These are phyloP conservation scores for Nylanderia fulva DNA, from an alignment of 1,140 invertebrate genomes.

Conservation along the genomic window DNA sequence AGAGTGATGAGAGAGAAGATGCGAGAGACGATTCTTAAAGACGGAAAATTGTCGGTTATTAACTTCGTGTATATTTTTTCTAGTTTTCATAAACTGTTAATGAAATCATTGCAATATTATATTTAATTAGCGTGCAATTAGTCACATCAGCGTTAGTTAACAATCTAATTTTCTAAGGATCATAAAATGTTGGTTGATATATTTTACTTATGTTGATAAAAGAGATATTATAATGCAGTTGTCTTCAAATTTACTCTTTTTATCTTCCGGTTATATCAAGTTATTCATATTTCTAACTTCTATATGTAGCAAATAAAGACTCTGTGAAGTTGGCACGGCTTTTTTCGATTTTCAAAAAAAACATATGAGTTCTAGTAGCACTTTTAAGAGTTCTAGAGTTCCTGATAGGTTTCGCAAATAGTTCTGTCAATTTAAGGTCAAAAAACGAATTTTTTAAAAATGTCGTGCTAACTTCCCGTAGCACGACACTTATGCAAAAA, in stretches of 20 bases:
- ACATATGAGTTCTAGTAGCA: too few relatives aligned
- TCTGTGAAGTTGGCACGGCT: too few relatives aligned
- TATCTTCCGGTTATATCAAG: not conserved
- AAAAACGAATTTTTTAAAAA: too few relatives aligned
- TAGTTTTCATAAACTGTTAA: slow-evolving; percentile 19
- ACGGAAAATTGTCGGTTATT: slow-evolving; percentile 49
- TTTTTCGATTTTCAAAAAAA: too few relatives aligned
- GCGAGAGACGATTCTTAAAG: slow-evolving; percentile 9
- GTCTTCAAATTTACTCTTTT: not conserved
- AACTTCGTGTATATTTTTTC: slow-evolving; percentile 18
- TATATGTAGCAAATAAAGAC: not conserved
- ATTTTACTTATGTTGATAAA: not conserved
- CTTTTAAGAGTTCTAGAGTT: too few relatives aligned
- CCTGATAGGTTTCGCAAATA: too few relatives aligned
- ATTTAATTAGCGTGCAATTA: not conserved
- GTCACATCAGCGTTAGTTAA: too few relatives aligned
- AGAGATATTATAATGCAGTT: not conserved
- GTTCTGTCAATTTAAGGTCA: too few relatives aligned
- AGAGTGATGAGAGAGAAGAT: not conserved
- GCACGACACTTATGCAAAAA: too few relatives aligned
- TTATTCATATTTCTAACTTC: not conserved
- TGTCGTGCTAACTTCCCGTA: too few relatives aligned
- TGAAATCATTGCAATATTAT: slow-evolving; percentile 25
- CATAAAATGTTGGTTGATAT: not conserved
- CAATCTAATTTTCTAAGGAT: not conserved